Conservation (phyloP, 2,113 vertebrate genomes). For the Hucho hucho region DNA sequence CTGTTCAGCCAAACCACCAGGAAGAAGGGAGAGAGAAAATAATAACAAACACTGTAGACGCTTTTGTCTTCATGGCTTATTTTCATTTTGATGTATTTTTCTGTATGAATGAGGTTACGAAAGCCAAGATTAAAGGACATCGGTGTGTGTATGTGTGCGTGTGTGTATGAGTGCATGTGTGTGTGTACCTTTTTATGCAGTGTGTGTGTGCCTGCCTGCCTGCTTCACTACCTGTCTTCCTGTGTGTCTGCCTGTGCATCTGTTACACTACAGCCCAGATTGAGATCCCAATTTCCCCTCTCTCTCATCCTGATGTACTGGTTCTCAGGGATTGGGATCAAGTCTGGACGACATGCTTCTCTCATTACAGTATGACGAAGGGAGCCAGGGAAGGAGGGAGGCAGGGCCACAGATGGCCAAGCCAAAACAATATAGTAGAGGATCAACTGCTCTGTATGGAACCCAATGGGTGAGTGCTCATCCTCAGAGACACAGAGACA, state of each 20-base stretch:
- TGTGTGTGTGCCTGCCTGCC: neutral
- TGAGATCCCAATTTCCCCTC: neutral
- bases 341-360: constrained; percentile 19
- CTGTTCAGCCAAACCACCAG: constrained; percentile 55
- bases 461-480: neutral
- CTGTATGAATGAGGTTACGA: constrained; percentile 38
- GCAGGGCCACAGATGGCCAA: neutral
- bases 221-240: too few relatives aligned
- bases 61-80: constrained; percentile 50
- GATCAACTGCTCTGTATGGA: neutral
- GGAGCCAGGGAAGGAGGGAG: constrained; percentile 17
- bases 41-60: constrained; percentile 28
- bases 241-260: constrained; percentile 12
- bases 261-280: neutral
- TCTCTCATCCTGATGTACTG: neutral
- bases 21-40: constrained; percentile 20
- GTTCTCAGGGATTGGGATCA: constrained; percentile 30
- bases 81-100: constrained; percentile 34
- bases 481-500: neutral
- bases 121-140: constrained; percentile 25
- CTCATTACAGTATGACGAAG: constrained; percentile 23
- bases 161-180: neutral
- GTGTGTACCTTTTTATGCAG: too few relatives aligned
- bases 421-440: neutral
- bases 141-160: neutral